Evolutionary conservation across 2,888 invertebrate genomes (phyloP).

Genomic region (Zhuqinia jingwanae): DNA sequence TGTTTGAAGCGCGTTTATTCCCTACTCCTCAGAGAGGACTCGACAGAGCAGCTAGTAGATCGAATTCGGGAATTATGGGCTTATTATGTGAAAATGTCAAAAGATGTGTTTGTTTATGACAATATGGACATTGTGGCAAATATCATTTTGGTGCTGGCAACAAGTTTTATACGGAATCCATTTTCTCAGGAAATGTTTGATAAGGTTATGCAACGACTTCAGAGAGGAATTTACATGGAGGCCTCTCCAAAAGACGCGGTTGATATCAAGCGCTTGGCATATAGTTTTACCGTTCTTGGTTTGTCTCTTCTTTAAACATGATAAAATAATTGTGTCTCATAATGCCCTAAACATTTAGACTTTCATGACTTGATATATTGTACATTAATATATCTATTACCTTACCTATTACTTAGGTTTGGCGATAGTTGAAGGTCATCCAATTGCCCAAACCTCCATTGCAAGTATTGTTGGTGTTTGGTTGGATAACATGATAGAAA

Average conservation of each 20-base stretch:
- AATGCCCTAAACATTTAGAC: background rate
- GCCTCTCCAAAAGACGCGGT: background rate
- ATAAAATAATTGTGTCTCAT: background rate
- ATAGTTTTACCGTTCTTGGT: constrained; percentile 61
- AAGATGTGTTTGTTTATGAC: constrained; percentile 66
- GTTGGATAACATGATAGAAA: constrained; percentile 48
- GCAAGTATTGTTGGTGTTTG: constrained; percentile 55
- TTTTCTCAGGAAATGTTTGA: constrained; percentile 53
- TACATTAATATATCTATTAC: no score
- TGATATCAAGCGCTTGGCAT: constrained; percentile 45
- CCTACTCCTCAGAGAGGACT: constrained; percentile 29
- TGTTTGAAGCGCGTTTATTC: constrained; percentile 52
- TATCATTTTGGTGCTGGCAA: constrained; percentile 58
- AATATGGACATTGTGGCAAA: constrained; percentile 70
- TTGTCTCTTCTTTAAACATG: background rate
- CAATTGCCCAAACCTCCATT: constrained; percentile 45
- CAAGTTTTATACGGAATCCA: constrained; percentile 7
- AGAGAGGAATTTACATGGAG: constrained; percentile 55
- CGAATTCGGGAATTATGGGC: constrained; percentile 66
- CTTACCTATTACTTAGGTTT: constrained; percentile 18
- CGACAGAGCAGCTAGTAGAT: constrained; percentile 13
- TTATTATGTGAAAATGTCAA: constrained; percentile 65
- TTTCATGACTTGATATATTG: background rate
- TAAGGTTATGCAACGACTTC: constrained; percentile 52
- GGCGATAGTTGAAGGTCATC: constrained; percentile 58